Evolutionary conservation across 1,140 invertebrate species (phyloP), one percentile per base, ranked within the genome.

Genomic region (Bombus sylvicola): DNA sequence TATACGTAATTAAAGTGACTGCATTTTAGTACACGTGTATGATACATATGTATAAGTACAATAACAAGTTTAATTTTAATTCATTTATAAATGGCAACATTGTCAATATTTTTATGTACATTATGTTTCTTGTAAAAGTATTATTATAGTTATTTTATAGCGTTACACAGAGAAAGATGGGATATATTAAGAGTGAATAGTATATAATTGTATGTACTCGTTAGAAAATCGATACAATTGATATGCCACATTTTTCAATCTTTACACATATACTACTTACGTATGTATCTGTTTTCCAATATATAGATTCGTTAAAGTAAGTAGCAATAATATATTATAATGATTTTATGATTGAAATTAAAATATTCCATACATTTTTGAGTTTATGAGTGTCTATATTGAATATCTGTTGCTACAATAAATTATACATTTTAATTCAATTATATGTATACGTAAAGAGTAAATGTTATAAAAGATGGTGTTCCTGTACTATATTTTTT

Each of bases 191-290:
- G 37, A 77, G 34, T 53, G 37, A 79, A 57, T 69, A 39, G 25
- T 47, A 39, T 22, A 34, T 59, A 78, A 57, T 59, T 62, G 25
- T 47, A 53, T 13, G 28, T 66, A 77, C n/a, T 77, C 47, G 41
- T 71, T 72, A 62, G 53, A 79, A 72, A 79, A 84, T 84, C 83
- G 83, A 84, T 84, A 84, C 39, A 62, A 79, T 79, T 37, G 47
- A 12, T 41, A 64, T 41, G 22, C 47, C 39, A 72, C 22, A 9
- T 47, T 79, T 71, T 79, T 39, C 22, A 39, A 69, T 83, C 39
- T 69, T 39, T 43, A 4, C 25, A 77, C 22, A 22, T 75, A 25
- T 71, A 3, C 9, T 34, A 41, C n/a, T 62, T 18, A 79, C 28
- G 9, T 62, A n/a, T 34, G 12, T 59, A n/a, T 10, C 5, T 37